phyloP scores from a whole-genome alignment of 2,797 vertebrate species.

The Rhinichthys osculus region DNA sequence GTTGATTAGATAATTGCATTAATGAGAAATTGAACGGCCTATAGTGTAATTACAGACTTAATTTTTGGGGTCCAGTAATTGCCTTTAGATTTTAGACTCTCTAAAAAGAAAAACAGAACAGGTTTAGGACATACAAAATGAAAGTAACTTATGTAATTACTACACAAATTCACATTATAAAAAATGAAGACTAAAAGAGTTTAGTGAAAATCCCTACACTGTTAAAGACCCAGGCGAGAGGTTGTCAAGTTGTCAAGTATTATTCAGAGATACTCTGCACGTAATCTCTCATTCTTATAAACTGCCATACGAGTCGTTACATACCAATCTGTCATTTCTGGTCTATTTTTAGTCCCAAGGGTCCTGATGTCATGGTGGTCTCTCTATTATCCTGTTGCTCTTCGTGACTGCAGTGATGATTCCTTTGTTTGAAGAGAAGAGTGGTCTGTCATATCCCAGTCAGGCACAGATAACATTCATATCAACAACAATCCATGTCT shows the following conservation, averaged over 20 bases:
- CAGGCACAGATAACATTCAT: neutral
- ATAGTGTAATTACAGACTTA: too few relatives aligned
- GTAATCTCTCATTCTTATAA: neutral
- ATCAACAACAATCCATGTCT: constrained; percentile 14
- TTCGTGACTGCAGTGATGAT: neutral
- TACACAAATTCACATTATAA: neutral
- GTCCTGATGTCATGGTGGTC: neutral
- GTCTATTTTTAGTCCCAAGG: neutral
- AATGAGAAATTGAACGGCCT: too few relatives aligned
- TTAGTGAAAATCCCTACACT: neutral
- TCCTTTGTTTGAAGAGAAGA: neutral
- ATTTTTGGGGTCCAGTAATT: too few relatives aligned
- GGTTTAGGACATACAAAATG: neutral
- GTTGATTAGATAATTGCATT: too few relatives aligned
- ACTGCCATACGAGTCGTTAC: too few relatives aligned
- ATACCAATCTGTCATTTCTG: neutral
- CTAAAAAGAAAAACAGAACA: too few relatives aligned
- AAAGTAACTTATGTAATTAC: neutral
- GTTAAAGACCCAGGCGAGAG: too few relatives aligned
- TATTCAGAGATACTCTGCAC: neutral
- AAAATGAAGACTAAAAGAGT: neutral
- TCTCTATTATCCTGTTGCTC: neutral
- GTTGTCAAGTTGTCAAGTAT: neutral
- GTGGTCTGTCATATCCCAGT: neutral
- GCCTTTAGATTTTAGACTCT: too few relatives aligned